phyloP scores from a whole-genome alignment of 2,888 invertebrate genomes.

The Xestoiulus laeticollis region DNA sequence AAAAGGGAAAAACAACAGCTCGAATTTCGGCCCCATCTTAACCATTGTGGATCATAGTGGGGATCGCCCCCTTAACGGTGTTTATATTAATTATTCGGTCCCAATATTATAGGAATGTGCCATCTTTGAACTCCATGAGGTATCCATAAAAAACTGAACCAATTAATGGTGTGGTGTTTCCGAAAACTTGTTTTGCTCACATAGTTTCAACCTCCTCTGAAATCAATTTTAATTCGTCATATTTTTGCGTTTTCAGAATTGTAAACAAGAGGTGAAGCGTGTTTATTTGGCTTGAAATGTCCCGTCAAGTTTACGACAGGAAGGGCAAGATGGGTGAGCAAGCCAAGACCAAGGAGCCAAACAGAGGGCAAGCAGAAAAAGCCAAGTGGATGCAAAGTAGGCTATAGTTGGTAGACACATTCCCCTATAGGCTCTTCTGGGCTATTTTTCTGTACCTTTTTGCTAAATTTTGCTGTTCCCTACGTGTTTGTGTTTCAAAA shows the following conservation, averaged over 20 bases:
- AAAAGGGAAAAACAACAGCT: too few species aligned
- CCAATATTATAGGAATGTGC: too few species aligned
- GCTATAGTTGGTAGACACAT: constrained; percentile 36
- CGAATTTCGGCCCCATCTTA: too few species aligned
- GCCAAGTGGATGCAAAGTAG: constrained; percentile 8
- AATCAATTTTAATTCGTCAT: neutral
- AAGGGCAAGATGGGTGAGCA: neutral
- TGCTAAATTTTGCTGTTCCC: neutral
- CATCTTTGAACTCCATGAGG: too few species aligned
- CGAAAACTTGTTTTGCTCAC: neutral
- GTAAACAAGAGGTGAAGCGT: constrained; percentile 7
- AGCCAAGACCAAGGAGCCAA: constrained; percentile 21
- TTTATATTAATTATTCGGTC: too few species aligned
- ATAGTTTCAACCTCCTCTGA: neutral
- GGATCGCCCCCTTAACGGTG: too few species aligned
- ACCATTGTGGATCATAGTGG: too few species aligned
- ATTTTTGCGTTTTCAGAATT: neutral
- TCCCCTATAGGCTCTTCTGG: neutral
- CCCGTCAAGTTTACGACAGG: constrained; percentile 24
- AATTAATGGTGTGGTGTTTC: too few species aligned
- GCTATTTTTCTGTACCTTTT: constrained; percentile 16
- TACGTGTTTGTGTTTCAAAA: constrained; percentile 32
- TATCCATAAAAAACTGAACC: too few species aligned
- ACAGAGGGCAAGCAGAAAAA: neutral
- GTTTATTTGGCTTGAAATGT: neutral